Conservation (phyloP, 2,888 invertebrate species). For the Didymodactylos carnosus region DNA sequence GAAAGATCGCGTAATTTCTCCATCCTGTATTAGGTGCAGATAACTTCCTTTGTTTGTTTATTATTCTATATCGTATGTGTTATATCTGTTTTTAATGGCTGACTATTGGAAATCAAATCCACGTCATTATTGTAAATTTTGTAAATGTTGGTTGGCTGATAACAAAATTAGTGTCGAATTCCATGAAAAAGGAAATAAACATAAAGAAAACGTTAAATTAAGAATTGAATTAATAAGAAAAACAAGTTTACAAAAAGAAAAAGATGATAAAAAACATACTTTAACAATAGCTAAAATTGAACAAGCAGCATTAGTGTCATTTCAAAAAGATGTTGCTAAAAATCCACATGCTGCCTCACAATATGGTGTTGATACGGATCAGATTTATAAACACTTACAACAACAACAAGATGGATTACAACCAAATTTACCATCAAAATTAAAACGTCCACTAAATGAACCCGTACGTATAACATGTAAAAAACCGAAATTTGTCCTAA, state of each 20-base stretch:
- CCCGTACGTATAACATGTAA: not conserved
- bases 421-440: not conserved
- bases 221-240: not conserved
- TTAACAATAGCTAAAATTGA: not conserved
- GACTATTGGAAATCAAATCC: constrained; percentile 72
- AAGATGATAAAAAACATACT: not conserved
- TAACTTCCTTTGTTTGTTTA: too few relatives aligned
- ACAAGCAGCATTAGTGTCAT: not conserved
- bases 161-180: constrained; percentile 45
- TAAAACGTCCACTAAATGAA: not conserved
- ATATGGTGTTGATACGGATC: not conserved
- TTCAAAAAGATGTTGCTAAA: not conserved
- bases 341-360: not conserved
- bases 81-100: too few relatives aligned
- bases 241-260: not conserved
- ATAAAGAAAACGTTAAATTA: not conserved
- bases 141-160: constrained; percentile 93
- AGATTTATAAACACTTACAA: too few relatives aligned
- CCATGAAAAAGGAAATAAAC: not conserved
- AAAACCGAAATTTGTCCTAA: not conserved
- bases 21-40: too few relatives aligned
- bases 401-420: too few relatives aligned
- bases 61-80: too few relatives aligned
- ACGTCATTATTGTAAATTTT: constrained; percentile 82
- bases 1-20: too few relatives aligned